Evolutionary conservation across 2,888 invertebrate genomes (phyloP), one percentile per base, ranked within the genome.

Genomic region (Andricus quercusramuli): DNA sequence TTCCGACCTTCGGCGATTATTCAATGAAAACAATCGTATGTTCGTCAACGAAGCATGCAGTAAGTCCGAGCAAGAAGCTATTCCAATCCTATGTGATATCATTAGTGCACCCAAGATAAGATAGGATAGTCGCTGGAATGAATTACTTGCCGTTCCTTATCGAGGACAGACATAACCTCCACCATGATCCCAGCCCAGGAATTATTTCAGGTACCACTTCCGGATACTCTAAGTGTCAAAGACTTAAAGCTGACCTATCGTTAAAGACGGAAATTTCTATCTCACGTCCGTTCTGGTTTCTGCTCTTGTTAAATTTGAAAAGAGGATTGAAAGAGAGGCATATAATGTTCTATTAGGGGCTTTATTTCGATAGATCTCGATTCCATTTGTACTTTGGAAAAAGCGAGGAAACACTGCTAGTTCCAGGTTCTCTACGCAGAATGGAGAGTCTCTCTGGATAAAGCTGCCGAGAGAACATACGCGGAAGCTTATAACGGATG

Each of bases 81-180:
- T 86, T 83, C 80, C 80, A 87, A 85, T 85, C 74, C 78, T 80
- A 83, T 85, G 82, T 82, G 85, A 85, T 87, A 84, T 86, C 86
- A 83, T 86, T 86, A 86, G 84, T 84, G 84, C 78, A 80, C 74
- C 56, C 47, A n/a, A 85, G 88, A 89, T 89, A 89, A 89, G 88
- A 87, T 87, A 87, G 86, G 84, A 82, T 83, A 84, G 85, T 81
- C 81, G 80, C 80, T 76, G 85, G 84, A 88, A 88, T 85, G 86
- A 88, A 89, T 89, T 85, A 85, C 85, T 86, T 83, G 87, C 87
- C 87, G 85, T 86, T 86, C 81, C 86, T 87, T 89, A 89, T 89
- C 88, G 83, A 79, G 80, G 81, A 80, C 85, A 84, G 85, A 87
- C 86, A 87, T 88, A 89, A 89, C 85, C 88, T 85, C 85, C 83